Conservation (phyloP, 2,888 invertebrate genomes). For the Galeopsomyia nigrocyanea region DNA sequence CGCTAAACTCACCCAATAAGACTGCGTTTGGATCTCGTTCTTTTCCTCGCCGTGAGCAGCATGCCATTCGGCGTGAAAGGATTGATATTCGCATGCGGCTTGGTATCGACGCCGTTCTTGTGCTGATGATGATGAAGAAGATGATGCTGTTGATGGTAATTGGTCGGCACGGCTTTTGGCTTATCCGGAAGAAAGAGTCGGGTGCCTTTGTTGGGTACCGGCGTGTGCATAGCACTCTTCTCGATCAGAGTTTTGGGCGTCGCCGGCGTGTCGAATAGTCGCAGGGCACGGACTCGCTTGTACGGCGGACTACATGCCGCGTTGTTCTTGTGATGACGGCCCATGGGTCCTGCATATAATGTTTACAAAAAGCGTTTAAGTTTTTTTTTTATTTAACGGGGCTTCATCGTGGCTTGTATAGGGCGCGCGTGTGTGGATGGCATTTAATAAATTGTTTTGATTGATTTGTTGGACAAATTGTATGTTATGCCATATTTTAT, state of each 20-base stretch:
- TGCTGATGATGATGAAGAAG: too few species aligned
- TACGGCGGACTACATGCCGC: slow-evolving; percentile 74
- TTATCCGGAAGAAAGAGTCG: slow-evolving; percentile 65
- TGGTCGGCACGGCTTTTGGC: slow-evolving; percentile 67
- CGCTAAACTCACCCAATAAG: slow-evolving; percentile 59
- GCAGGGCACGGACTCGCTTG: slow-evolving; percentile 73
- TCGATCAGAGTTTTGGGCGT: slow-evolving; percentile 87
- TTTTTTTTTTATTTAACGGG: too few species aligned
- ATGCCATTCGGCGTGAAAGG: slow-evolving; percentile 87
- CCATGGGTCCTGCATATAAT: too few species aligned
- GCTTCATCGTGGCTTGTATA: too few species aligned
- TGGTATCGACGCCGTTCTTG: slow-evolving; percentile 64
- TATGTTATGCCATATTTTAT: too few species aligned
- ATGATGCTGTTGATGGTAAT: slow-evolving; percentile 55
- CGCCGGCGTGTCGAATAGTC: slow-evolving; percentile 87
- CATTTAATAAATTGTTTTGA: too few species aligned
- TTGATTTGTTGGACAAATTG: too few species aligned
- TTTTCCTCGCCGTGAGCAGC: slow-evolving; percentile 78
- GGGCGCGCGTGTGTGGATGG: too few species aligned
- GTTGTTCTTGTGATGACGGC: slow-evolving; percentile 28
- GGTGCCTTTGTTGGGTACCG: slow-evolving; percentile 68
- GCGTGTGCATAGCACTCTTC: slow-evolving; percentile 76
- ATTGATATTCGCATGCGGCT: slow-evolving; percentile 83
- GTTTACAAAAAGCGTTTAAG: too few species aligned
- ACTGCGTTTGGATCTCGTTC: slow-evolving; percentile 76